Evolutionary conservation across 2,888 invertebrate species (phyloP), one percentile per base, ranked within the genome.

Genomic region (Alloplasta piceator): DNA sequence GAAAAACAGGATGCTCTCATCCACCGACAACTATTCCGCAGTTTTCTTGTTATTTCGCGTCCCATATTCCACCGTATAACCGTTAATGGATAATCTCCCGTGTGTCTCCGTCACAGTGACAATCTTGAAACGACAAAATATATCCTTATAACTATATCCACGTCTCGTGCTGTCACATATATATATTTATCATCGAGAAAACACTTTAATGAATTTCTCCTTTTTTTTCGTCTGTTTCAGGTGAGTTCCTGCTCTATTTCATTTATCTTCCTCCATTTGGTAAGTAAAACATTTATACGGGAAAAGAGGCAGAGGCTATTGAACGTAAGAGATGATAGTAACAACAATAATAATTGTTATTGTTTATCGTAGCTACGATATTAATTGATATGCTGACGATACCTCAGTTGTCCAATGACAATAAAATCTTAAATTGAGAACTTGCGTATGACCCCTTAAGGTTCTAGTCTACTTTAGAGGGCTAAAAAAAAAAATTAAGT

Each of bases 151-250:
- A 58, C 56, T 36, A 39, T 50, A 36, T 58, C 12, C 5, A 26
- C 43, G 10, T 5, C 26, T 1, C 26, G 26, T 7, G 39, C n/a
- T 60, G 10, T 36, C 14, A 16, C 39, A 6, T 55, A 46, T 14
- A 66, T 41, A 7, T 55, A 38, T 36, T 7, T 46, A 3, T 43
- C 6, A 16, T 39, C 61, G 9, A 9, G 26, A 26, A 26, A 26
- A 67, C 26, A 12, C 38, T 5, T n/a, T 50, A 71, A 74, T 63
- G 58, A 56, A 56, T 64, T 16, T 67, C 43, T 46, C 9, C 9
- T 60, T 61, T 72, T 67, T 60, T 75, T 38, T 56, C 41, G 6
- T 68, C 67, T 83, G 80, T 78, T 82, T 38, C 77, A 82, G 82
- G 82, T 83, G 73, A 83, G 82, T 78, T 66, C 56, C 12, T 50